Evolutionary conservation across 2,113 vertebrate species (phyloP).

Genomic region (Hoplias malabaricus): DNA sequence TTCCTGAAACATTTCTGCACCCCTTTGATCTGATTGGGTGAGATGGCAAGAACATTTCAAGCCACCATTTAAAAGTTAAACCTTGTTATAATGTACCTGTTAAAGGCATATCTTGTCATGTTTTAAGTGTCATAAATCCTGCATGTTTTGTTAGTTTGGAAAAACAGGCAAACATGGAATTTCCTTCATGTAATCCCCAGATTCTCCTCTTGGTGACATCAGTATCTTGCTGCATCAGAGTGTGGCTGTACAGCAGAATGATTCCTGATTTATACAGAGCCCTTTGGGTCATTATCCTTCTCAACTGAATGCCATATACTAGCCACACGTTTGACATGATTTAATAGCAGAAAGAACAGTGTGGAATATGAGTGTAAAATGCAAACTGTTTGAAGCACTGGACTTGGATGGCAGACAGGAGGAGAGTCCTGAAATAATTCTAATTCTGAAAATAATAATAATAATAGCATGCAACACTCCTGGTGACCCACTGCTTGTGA

Average conservation of each 20-base stretch:
- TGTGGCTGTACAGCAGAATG: neutral
- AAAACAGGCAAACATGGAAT: neutral
- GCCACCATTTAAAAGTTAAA: no score
- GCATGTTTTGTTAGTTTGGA: neutral
- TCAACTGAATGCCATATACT: neutral
- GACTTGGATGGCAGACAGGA: neutral
- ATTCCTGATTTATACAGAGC: neutral
- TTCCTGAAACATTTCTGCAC: no score
- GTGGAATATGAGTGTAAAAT: neutral
- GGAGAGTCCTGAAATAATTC: neutral
- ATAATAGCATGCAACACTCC: neutral
- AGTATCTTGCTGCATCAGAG: neutral
- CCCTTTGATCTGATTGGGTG: no score
- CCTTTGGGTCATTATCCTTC: neutral
- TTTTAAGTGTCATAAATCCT: no score
- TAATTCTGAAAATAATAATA: neutral
- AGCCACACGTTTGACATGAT: conserved; percentile 14
- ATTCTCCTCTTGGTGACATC: conserved; percentile 57
- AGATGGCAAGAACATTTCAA: no score
- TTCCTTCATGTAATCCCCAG: neutral
- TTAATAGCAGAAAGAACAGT: neutral
- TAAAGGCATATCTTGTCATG: no score
- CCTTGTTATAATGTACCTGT: no score
- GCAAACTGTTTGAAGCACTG: neutral
- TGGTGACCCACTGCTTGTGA: neutral